Evolutionary conservation across 2,797 vertebrate genomes (phyloP), one percentile per base, ranked within the genome.

Genomic region (Odontamblyopus rebecca): DNA sequence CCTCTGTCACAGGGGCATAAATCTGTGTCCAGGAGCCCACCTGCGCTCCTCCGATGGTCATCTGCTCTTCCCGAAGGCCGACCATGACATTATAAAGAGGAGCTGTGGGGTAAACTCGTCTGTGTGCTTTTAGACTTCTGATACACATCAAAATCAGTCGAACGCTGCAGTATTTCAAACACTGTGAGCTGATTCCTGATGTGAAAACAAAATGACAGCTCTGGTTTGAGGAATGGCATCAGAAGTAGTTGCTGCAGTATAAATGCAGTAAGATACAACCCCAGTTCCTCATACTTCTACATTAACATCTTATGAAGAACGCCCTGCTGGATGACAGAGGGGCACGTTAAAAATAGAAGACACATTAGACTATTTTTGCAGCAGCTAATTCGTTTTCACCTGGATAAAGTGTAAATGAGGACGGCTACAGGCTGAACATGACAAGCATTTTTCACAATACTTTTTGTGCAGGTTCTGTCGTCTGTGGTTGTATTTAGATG

Each of bases 1-100:
- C 80, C 2, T 5, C 54, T 68, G 77, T 84, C 72, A 53, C 69
- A 74, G 35, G 53, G 71, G 78, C 79, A 82, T 85, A 71, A 75
- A 85, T 84, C 75, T 71, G 59, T 68, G 18, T 2, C 44, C 2
- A 12, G 61, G 15, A 68, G 23, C 71, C 62, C 67, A 69, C 65
- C 62, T 29, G 73, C 53, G 67, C n/a, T 41, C 23, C 75, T 85
- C 61, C 65, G 77, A 87, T 72, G 79, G 76, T 83, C 63, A 88
- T 84, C 73, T 35, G 16, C 29, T 74, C 65, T 54, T 19, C 59
- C 73, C 72, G 59, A 54, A 48, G 68, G 51, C 44, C 38, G 26
- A 48, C 38, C 41, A 26, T 16, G 13, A 16, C 4, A 50, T 27
- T 15, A 51, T 50, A 29, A 48, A 66, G 3, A 18, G 38, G 61